Base-by-base conservation (phyloP, 1,140 invertebrate genomes). In the Euwallacea fornicatus region DNA sequence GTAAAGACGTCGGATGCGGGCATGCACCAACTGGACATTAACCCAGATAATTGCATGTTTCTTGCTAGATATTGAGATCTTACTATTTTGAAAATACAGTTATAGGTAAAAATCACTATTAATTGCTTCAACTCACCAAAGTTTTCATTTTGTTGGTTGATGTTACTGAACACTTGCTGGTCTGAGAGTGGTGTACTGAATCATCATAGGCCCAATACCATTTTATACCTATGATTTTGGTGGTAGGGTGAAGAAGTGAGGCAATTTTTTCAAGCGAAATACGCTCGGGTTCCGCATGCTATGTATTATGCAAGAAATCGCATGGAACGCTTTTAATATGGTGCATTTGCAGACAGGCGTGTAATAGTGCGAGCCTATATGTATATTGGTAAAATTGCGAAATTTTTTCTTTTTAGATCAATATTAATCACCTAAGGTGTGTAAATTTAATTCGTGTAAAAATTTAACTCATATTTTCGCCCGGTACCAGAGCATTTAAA, bases 161-260 rank as follows among this genome's bases (percentile, higher is more conserved):
- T 11, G 59, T 10, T 56, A 16, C 54, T 56, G 54, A 56, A 42
- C 59, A 61, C 59, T 33, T 33, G 21, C 21, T 33, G 21, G 21
- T 33, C 21, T 61, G 59, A 43, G 42, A 7, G 42, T 42, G 59
- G 42, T 61, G 42, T 15, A 61, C 59, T 61, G 59, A 21, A 42
- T 61, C 59, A 43, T 61, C 59, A 61, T 61, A 43, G 33, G 33
- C 42, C 59, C 42, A 61, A 42, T 42, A 43, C 59, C 59, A 42
- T 43, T 61, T 61, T 61, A 61, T 61, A 61, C 16, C 8, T 21
- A 43, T 43, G 33, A 61, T 13, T 21, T 11, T 41, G 43, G 59
- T 61, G 16, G 59, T 61, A 61, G 59, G 59, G 59, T 61, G 59
- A 43, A 42, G 42, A 42, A 61, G 43, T 61, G 33, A 61, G 11